A percentile compares a stretch with the other conserved stretches of the same genome.
phyloP scores from a whole-genome alignment of 2,888 invertebrate species.

The Hermodice carunculata region DNA sequence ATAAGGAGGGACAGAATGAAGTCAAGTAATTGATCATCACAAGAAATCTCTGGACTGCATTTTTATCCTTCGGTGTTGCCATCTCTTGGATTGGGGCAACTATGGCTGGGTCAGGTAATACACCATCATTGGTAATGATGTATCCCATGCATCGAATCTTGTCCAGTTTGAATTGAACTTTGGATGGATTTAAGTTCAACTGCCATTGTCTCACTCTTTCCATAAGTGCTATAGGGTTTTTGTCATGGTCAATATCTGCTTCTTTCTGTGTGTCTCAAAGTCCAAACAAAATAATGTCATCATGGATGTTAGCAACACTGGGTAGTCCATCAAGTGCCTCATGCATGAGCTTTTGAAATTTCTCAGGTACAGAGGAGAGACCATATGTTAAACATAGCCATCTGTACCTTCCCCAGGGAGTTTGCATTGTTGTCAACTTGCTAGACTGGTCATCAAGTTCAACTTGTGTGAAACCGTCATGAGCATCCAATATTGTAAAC shows the following conservation, averaged over 20 bases:
- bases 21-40: conserved; percentile 20
- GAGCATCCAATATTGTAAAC: conserved; percentile 9
- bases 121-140: conserved; percentile 5
- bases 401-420: conserved; percentile 3
- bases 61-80: conserved; percentile 4
- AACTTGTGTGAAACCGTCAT: conserved; percentile 12
- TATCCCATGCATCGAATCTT: conserved; percentile 3
- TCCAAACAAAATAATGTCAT: conserved; percentile 19
- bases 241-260: conserved; percentile 12
- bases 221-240: conserved; percentile 7
- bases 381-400: conserved; percentile 19
- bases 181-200: neutral
- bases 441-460: neutral
- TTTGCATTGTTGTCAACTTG: conserved; percentile 19
- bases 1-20: conserved; percentile 3
- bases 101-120: conserved; percentile 11
- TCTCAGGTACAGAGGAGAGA: conserved; percentile 17
- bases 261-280: conserved; percentile 16
- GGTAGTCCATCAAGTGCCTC: conserved; percentile 3
- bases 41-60: conserved; percentile 8
- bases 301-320: conserved; percentile 6
- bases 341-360: conserved; percentile 15
- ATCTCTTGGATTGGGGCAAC: conserved; percentile 13
- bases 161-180: conserved; percentile 5
- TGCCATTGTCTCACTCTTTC: neutral